Base-by-base conservation (phyloP, 2,113 vertebrate species). In the Numenius arquata region DNA sequence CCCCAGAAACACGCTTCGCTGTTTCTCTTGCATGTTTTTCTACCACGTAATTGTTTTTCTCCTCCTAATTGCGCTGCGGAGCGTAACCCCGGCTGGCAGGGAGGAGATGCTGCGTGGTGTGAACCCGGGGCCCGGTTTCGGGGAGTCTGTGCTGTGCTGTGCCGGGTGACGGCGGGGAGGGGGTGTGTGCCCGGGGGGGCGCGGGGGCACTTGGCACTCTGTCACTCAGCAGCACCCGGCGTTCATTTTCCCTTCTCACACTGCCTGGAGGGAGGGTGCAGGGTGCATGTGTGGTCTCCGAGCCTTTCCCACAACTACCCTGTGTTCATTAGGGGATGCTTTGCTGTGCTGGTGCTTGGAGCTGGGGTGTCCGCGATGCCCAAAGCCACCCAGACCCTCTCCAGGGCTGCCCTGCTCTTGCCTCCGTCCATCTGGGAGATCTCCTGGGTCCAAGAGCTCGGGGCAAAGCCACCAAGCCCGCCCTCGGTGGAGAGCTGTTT, bases 121-220 rank as follows among this genome's bases (percentile, higher is more conserved):
- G 85, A 71, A 5, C 43, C 47, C 47, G 0, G 66, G 47, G 15
- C 45, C 30, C 4, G 21, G 2, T 50, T 48, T 23, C 1, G 45
- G 81, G 85, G 76, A 8, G 59, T 66, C 38, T 55, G 85, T 9
- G 71, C 38, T 55, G 85, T 9, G 15, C 45, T 9, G 0, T 7
- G 5, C 41, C 2, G 8, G 55, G 45, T 27, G 68, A 5, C 0
- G 11, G 50, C 21, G 3, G 45, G 20, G 36, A 43, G 59, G 0
- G 0, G 76, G 66, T 2, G 12, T 0, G 2, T 77, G 72, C 68
- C 78, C 3, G 2, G 15, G 68, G 59, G 4, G 6, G 16, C 0
- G 4, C 1, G 21, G 53, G 77, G 77, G 18, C 77, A 5, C 15
- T 41, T 55, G 87, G 58, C 61, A 22, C 19, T 12, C 2, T 13